phyloP scores from a whole-genome alignment of 2,113 vertebrate species.

The Sylvilagus bachmani region DNA sequence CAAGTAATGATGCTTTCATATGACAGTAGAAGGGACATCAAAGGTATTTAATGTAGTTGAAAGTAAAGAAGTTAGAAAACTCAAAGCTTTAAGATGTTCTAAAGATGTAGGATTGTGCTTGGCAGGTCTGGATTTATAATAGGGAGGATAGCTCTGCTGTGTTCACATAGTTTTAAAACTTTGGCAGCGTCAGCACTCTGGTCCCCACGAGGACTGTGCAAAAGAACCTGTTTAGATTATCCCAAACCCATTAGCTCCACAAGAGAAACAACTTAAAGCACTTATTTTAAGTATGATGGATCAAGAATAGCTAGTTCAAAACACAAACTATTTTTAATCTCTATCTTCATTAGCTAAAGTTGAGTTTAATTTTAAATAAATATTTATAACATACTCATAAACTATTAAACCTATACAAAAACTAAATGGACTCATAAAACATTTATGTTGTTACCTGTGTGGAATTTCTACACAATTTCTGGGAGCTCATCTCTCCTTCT shows the following conservation, averaged over 20 bases:
- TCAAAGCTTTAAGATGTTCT: neutral
- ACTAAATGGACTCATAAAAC: neutral
- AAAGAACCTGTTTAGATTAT: slow-evolving; percentile 18
- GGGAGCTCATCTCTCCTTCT: neutral
- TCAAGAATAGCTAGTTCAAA: slow-evolving; percentile 5
- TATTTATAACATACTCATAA: slow-evolving; percentile 46
- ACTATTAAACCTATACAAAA: slow-evolving; percentile 18
- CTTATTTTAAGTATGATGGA: neutral
- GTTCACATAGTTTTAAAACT: neutral
- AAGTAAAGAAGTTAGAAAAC: neutral
- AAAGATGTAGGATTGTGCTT: neutral
- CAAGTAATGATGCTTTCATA: neutral
- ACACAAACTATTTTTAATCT: neutral
- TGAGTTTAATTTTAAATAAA: slow-evolving; percentile 51
- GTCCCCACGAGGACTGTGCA: neutral
- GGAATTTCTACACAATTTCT: neutral
- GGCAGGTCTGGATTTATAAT: neutral
- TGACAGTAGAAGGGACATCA: neutral
- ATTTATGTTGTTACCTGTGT: neutral
- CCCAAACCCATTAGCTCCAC: slow-evolving; percentile 3
- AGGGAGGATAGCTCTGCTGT: neutral
- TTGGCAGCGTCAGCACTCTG: neutral
- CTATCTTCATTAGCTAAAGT: neutral
- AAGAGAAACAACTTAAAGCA: neutral
- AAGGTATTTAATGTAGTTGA: neutral